A percentile compares a stretch with the other conserved stretches of the same genome.
phyloP scores from a whole-genome alignment of 1,140 invertebrate species.

The Drosophila pachea region DNA sequence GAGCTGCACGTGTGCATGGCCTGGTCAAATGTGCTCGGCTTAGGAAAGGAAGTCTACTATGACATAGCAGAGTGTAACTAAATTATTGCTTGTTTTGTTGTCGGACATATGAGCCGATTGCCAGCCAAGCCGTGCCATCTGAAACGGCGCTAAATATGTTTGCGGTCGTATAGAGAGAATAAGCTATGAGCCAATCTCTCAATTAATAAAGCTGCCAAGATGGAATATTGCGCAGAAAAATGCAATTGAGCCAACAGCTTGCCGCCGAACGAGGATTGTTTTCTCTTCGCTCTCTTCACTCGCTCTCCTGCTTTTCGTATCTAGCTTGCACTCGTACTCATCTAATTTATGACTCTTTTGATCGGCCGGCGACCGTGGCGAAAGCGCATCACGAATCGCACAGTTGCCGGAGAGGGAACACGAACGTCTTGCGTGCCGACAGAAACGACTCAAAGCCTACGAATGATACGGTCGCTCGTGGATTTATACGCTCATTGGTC shows the following conservation, averaged over 20 bases:
- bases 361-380: conserved; percentile 45
- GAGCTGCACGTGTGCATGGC: conserved; percentile 65
- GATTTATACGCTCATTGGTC: neutral
- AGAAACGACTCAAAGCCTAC: conserved; percentile 12
- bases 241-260: conserved; percentile 39
- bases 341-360: conserved; percentile 64
- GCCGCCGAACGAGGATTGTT: neutral
- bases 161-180: conserved; percentile 45
- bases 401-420: conserved; percentile 12
- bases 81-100: conserved; percentile 64
- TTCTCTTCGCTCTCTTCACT: neutral
- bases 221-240: conserved; percentile 64
- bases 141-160: conserved; percentile 58
- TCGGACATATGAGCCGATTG: conserved; percentile 60
- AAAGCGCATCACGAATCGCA: conserved; percentile 12
- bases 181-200: conserved; percentile 52
- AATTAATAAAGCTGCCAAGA: conserved; percentile 75
- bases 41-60: too few species aligned
- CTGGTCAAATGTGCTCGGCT: too few species aligned
- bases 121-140: conserved; percentile 14
- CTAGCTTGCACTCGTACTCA: conserved; percentile 40
- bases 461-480: neutral
- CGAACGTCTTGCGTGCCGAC: conserved; percentile 14
- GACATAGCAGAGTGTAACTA: conserved; percentile 31
- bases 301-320: neutral